These are phyloP conservation scores for Acronicta alni DNA, from an alignment of 2,888 invertebrate genomes.

Conservation along the genomic window DNA sequence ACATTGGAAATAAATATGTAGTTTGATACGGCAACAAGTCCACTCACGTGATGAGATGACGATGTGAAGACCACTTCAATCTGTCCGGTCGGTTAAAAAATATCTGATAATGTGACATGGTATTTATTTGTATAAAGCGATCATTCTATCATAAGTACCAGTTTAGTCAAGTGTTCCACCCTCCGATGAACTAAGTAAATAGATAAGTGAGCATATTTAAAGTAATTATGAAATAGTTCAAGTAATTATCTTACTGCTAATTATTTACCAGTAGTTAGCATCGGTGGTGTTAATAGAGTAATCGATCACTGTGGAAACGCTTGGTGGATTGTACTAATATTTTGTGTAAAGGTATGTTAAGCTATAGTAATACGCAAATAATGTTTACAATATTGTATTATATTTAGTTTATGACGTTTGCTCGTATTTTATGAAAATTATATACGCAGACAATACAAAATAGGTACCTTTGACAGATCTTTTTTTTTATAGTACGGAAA, in stretches of 20 bases:
- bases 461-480: too few relatives aligned
- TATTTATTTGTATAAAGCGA: slow-evolving; percentile 21
- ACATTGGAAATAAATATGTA: slow-evolving; percentile 30
- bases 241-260: slow-evolving; percentile 46
- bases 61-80: slow-evolving; percentile 59
- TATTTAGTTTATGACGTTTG: too few relatives aligned
- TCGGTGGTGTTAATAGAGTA: slow-evolving; percentile 43
- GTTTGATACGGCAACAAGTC: slow-evolving; percentile 29
- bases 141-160: slow-evolving; percentile 19
- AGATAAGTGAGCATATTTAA: slow-evolving; percentile 26
- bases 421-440: too few relatives aligned
- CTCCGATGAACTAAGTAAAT: slow-evolving; percentile 10
- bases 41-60: slow-evolving; percentile 51
- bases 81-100: slow-evolving; percentile 51
- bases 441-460: too few relatives aligned
- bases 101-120: slow-evolving; percentile 50
- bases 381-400: background rate
- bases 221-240: slow-evolving; percentile 50
- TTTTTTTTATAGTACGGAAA: too few relatives aligned
- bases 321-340: slow-evolving; percentile 37
- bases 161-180: slow-evolving; percentile 17
- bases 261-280: slow-evolving; percentile 42
- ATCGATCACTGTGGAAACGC: slow-evolving; percentile 1
- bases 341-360: slow-evolving; percentile 42
- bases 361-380: slow-evolving; percentile 4